Base-by-base conservation (phyloP, 2,888 invertebrate species). In the Drosophila melanocephala region DNA sequence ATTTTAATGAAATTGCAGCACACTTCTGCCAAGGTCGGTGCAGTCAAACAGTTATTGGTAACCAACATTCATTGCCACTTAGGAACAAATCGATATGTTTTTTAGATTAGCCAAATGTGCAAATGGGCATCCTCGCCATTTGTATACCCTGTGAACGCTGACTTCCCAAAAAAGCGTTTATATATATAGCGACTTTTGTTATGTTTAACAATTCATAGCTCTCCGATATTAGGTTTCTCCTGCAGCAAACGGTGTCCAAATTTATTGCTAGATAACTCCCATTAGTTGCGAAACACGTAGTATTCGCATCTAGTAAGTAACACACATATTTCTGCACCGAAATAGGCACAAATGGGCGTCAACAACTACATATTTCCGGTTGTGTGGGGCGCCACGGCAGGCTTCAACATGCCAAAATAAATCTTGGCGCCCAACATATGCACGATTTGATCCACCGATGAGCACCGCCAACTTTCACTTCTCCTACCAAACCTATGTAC, bases 321-420 rank as follows among this genome's bases (percentile, higher is more conserved):
- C 59, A 60, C 65, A 77, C 59, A 63, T 69, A 63, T 55, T 66
- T 35, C 26, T 28, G n/a, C 69, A 55, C 39, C 70, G 44, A 71
- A 88, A 83, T 79, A 74, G 84, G 77, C 75, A 64, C 76, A 86
- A 88, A 89, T 83, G 81, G 89, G 91, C 83, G 83, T 87, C 89
- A 90, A 89, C 89, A 88, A 88, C 91, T 89, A 87, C 88, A 90
- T 78, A 89, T 88, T 89, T 88, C 87, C 87, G 91, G 80, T 82
- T 90, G 89, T 89, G 86, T 70, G 88, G 86, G 61, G 64, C 76
- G 66, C 69, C 72, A 65, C 71, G 87, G 75, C 88, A 88, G 79
- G 61, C 68, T 77, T 75, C 74, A 87, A 86, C 84, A 75, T 88
- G 88, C 84, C 86, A 86, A 81, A 37, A 56, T 33, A 73, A 75